Percentiles rank a stretch among this genome's conserved stretches.
Evolutionary conservation across 2,888 invertebrate species (phyloP).

Genomic region (Empis stercorea): DNA sequence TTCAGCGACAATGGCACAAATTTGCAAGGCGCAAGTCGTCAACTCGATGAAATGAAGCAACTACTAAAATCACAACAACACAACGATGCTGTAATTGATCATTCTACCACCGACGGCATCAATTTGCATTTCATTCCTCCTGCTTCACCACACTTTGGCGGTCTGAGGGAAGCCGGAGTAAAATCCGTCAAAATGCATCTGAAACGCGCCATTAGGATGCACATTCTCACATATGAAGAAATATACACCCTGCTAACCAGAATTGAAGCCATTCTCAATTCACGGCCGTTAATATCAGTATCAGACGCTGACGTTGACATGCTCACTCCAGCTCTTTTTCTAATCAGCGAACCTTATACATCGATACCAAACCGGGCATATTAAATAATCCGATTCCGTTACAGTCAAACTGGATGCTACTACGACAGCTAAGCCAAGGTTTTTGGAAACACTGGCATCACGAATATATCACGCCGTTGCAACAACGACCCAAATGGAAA

Average conservation of each 20-base stretch:
- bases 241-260: not conserved
- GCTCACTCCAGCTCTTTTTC: not conserved
- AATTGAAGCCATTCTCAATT: not conserved
- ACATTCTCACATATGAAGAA: not conserved
- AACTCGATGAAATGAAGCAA: not conserved
- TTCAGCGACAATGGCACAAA: not conserved
- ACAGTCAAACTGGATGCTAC: no score
- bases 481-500: no score
- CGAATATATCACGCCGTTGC: no score
- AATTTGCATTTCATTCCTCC: constrained; percentile 1
- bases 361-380: no score
- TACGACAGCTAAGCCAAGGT: no score
- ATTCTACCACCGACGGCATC: not conserved
- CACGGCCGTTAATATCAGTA: not conserved
- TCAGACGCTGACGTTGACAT: not conserved
- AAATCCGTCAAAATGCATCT: not conserved
- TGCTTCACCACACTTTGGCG: not conserved
- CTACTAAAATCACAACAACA: not conserved
- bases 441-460: no score
- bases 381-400: no score
- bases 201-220: not conserved
- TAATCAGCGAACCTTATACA: not conserved
- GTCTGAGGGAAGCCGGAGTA: not conserved
- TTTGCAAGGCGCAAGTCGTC: constrained; percentile 3
- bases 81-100: not conserved